Percentiles rank a stretch among this genome's conserved stretches.
Evolutionary conservation across 2,113 vertebrate genomes (phyloP).

Genomic region (Calyptomena viridis): DNA sequence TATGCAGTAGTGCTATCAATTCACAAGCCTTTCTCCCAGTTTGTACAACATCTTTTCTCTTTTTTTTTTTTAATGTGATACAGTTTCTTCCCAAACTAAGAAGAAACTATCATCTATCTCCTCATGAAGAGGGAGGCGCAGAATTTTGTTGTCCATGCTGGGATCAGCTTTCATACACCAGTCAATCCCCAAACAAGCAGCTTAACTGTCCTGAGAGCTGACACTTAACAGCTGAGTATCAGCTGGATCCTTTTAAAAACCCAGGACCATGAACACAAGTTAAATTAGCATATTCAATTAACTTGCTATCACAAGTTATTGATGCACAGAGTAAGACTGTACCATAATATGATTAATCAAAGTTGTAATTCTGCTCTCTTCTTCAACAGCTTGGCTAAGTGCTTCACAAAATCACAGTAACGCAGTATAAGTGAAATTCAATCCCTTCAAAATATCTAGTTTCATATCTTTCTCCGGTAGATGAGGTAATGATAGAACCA

Average conservation of each 20-base stretch:
- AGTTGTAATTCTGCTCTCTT: background rate
- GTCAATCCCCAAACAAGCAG: background rate
- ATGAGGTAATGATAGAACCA: background rate
- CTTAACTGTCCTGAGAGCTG: background rate
- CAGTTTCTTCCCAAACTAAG: background rate
- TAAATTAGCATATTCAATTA: background rate
- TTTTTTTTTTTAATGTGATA: background rate
- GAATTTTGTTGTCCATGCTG: background rate
- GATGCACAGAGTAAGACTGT: background rate
- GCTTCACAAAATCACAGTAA: background rate
- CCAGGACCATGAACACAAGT: background rate
- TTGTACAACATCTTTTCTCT: background rate
- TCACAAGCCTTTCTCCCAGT: background rate
- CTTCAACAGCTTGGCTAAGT: background rate
- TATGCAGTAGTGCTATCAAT: rapidly evolving
- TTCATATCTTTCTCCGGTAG: background rate
- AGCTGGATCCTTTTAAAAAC: background rate
- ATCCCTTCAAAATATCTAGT: background rate
- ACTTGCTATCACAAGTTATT: background rate
- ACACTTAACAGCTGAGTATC: background rate
- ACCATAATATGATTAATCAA: background rate
- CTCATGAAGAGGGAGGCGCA: background rate
- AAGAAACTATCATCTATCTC: background rate
- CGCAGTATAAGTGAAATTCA: background rate
- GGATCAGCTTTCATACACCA: background rate